phyloP scores from a whole-genome alignment of 2,113 vertebrate genomes.

The Petrocephalus zakoni region DNA sequence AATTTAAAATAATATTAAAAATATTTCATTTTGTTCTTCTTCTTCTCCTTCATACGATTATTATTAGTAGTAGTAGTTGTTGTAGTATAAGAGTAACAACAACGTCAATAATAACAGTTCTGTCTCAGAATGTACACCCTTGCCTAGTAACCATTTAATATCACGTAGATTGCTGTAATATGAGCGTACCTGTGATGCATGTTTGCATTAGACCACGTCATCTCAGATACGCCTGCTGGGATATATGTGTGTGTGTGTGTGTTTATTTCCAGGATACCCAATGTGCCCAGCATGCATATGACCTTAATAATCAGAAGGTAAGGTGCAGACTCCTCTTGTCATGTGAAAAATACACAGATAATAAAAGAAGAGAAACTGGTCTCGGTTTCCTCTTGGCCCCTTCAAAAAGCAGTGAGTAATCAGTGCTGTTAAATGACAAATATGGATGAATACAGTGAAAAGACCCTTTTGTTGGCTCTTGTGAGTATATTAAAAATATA shows the following conservation, averaged over 20 bases:
- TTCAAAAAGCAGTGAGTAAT: not conserved
- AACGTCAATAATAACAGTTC: not conserved
- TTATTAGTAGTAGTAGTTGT: not conserved
- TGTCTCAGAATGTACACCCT: not conserved
- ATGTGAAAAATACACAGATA: not conserved
- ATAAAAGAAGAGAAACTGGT: not conserved
- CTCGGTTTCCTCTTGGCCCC: not conserved
- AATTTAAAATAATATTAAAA: not conserved
- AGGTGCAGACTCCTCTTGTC: not conserved
- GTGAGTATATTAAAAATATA: not conserved
- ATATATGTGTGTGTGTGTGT: not conserved
- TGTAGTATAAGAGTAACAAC: not conserved
- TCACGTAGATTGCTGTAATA: not conserved
- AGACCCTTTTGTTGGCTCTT: not conserved
- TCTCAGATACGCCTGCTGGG: not conserved
- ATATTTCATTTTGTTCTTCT: not conserved
- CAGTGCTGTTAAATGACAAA: not conserved
- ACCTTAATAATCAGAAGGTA: not conserved
- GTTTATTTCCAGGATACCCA: not conserved
- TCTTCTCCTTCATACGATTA: too few species aligned
- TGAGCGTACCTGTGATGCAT: not conserved
- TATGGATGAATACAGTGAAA: not conserved
- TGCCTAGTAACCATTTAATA: not conserved
- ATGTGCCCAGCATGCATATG: not conserved
- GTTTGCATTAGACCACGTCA: not conserved